Conservation (phyloP, 1,140 invertebrate species). For the Akabosia matsudoensis region DNA sequence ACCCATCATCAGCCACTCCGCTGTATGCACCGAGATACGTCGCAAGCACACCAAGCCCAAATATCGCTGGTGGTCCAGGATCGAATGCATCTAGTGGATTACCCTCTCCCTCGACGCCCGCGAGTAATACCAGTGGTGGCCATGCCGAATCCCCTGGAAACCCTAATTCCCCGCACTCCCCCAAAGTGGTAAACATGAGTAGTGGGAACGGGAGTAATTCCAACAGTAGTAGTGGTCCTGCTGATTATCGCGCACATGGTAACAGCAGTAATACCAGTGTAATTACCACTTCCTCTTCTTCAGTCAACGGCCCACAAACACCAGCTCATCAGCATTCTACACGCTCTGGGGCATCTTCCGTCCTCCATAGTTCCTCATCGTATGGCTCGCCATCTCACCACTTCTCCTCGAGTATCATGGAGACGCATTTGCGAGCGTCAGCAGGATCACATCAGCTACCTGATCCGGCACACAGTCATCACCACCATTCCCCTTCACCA, state of each 20-base stretch:
- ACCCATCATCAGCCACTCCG: neutral
- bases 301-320: neutral
- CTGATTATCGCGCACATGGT: neutral
- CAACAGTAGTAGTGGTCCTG: neutral
- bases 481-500: neutral
- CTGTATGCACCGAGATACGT: slow-evolving; percentile 33
- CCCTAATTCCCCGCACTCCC: slow-evolving; percentile 37
- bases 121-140: slow-evolving; percentile 4
- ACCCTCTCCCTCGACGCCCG: slow-evolving; percentile 13
- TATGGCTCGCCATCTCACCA: neutral
- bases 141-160: slow-evolving; percentile 28
- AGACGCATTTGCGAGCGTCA: neutral
- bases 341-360: slow-evolving; percentile 7
- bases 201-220: neutral
- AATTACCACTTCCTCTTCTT: neutral
- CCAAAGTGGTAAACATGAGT: slow-evolving; percentile 8
- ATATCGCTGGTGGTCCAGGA: slow-evolving; percentile 8
- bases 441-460: slow-evolving; percentile 1
- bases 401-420: slow-evolving; percentile 1
- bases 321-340: neutral
- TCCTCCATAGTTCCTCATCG: neutral
- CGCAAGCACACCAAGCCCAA: slow-evolving; percentile 32
- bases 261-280: neutral
- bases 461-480: slow-evolving; percentile 15
- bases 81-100: slow-evolving; percentile 30